phyloP scores from a whole-genome alignment of 2,113 vertebrate genomes.

The Macrotis lagotis region DNA sequence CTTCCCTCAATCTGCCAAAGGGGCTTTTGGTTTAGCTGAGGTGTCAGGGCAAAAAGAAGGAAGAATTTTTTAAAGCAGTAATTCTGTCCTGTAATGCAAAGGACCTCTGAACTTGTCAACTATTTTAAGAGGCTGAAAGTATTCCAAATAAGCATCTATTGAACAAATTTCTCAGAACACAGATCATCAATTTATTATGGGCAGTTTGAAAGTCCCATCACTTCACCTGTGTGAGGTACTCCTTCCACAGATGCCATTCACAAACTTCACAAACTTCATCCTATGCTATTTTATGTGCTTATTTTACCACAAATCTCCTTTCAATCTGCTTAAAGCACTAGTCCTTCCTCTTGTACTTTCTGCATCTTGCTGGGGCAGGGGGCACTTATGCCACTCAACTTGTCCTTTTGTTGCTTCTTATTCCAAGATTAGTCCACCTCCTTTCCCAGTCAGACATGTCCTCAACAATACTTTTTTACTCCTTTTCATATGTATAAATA shows the following conservation, averaged over 20 bases:
- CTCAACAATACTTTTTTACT: not conserved
- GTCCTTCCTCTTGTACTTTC: not conserved
- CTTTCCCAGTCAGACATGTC: not conserved
- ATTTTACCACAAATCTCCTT: not conserved
- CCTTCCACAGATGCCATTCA: not conserved
- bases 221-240: not conserved
- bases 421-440: not conserved
- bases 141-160: not conserved
- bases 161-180: not conserved
- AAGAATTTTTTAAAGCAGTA: conserved; percentile 24
- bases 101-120: not conserved
- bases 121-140: not conserved
- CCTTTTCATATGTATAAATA: not conserved
- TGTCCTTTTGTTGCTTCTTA: not conserved
- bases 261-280: not conserved
- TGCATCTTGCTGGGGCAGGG: not conserved
- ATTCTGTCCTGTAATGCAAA: not conserved
- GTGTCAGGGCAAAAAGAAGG: not conserved
- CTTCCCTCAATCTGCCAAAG: not conserved
- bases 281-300: not conserved
- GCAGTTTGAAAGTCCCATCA: not conserved
- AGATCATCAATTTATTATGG: not conserved
- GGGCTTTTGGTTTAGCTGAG: conserved; percentile 28
- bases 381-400: not conserved
- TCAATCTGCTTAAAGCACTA: not conserved